These are phyloP conservation scores for Orientallactaga bullata DNA, from an alignment of 2,113 vertebrate genomes.

Conservation along the genomic window DNA sequence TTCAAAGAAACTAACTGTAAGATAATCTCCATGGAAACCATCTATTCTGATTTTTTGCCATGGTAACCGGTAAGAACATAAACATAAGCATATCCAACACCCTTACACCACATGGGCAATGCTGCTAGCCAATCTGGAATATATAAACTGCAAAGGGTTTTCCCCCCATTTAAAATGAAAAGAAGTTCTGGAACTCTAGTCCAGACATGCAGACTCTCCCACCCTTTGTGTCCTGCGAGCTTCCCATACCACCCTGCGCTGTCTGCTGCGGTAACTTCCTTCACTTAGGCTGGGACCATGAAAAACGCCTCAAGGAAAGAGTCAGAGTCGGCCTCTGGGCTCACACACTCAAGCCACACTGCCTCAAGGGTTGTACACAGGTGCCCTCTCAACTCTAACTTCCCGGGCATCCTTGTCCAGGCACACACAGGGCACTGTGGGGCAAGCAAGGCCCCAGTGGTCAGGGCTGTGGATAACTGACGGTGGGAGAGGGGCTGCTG, in stretches of 20 bases:
- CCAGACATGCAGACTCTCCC: not conserved
- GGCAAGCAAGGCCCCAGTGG: not conserved
- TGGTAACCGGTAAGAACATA: conserved; percentile 80
- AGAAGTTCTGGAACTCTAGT: conserved; percentile 12
- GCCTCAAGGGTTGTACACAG: not conserved
- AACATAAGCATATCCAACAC: conserved; percentile 70
- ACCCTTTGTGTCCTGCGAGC: not conserved
- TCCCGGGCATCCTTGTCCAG: not conserved
- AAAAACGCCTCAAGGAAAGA: not conserved
- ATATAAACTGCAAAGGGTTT: conserved; percentile 41
- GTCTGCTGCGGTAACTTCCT: conserved; percentile 8
- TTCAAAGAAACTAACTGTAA: conserved; percentile 77
- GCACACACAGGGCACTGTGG: not conserved
- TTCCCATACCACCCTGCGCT: not conserved
- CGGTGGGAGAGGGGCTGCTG: not conserved
- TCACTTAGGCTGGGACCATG: not conserved
- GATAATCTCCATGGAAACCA: conserved; percentile 82
- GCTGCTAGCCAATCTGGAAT: conserved; percentile 72
- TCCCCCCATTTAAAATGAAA: conserved; percentile 55
- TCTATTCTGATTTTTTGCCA: conserved; percentile 78
- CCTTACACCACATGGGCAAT: conserved; percentile 70
- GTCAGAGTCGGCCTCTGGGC: not conserved
- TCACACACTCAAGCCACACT: not conserved
- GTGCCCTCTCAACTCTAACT: not conserved
- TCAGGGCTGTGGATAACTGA: not conserved